Conservation (phyloP, 2,113 vertebrate genomes). For the Corythornis vintsioides region DNA sequence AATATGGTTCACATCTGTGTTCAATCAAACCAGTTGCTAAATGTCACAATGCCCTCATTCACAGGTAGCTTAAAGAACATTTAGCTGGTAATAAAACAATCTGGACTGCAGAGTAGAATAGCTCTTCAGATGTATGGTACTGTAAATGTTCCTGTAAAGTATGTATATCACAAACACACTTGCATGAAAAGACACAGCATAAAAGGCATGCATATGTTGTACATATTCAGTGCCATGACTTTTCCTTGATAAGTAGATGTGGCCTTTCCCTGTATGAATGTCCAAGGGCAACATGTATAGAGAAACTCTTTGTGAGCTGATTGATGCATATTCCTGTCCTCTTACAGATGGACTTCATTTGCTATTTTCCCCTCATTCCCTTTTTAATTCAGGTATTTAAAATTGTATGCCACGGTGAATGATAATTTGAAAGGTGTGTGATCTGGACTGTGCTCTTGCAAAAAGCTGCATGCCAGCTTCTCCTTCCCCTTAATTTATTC, state of each 20-base stretch:
- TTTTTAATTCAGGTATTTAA: conserved; percentile 31
- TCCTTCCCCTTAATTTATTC: not conserved
- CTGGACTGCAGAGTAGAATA: conserved; percentile 52
- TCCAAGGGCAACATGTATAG: conserved; percentile 25
- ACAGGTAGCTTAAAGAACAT: conserved; percentile 77
- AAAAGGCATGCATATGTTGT: not conserved
- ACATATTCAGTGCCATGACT: not conserved
- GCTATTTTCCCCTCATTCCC: not conserved
- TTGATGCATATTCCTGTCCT: not conserved
- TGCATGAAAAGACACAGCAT: not conserved
- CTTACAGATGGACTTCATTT: conserved; percentile 64
- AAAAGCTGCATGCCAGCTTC: not conserved
- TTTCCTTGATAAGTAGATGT: conserved; percentile 18
- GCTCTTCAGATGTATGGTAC: conserved; percentile 52
- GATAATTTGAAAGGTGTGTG: not conserved
- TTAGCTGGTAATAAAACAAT: conserved; percentile 79
- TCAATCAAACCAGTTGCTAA: conserved; percentile 74
- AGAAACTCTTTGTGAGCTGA: conserved; percentile 62
- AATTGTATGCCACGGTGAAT: not conserved
- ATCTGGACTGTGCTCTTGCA: not conserved
- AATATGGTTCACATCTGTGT: conserved; percentile 75
- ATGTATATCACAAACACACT: conserved; percentile 33
- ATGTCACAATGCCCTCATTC: conserved; percentile 81
- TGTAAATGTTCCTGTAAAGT: conserved; percentile 45
- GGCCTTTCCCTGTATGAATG: not conserved